Evolutionary conservation across 2,888 invertebrate genomes (phyloP).

Genomic region (Mesochorus sp.): DNA sequence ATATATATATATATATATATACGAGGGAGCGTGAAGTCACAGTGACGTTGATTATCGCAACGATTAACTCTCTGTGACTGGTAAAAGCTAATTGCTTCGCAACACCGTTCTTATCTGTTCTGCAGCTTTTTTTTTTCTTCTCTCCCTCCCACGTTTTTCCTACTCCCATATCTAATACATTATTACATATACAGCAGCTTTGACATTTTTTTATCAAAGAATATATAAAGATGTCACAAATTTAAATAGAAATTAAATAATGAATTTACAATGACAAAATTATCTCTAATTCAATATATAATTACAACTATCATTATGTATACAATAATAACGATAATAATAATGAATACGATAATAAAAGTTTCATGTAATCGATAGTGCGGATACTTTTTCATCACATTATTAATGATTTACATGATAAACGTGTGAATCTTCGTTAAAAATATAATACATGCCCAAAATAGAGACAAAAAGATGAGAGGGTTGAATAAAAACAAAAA

Average conservation of each 20-base stretch:
- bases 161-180: not conserved
- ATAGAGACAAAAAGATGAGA: no score
- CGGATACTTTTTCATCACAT: no score
- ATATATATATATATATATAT: not conserved
- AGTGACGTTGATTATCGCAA: constrained; percentile 53
- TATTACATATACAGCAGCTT: not conserved
- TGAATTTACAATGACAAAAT: not conserved
- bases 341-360: no score
- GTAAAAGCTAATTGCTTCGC: constrained; percentile 53
- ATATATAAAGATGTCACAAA: not conserved
- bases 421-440: no score
- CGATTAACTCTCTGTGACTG: constrained; percentile 49
- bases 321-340: no score
- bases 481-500: no score
- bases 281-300: no score
- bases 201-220: constrained; percentile 28
- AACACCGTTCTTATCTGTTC: constrained; percentile 46
- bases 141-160: not conserved
- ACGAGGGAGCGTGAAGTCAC: constrained; percentile 44
- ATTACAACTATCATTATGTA: no score
- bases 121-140: not conserved
- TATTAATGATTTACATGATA: no score
- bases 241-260: not conserved
- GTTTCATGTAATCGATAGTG: no score
- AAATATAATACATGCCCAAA: no score